A percentile compares a stretch with the other conserved stretches of the same genome.
These are phyloP conservation scores for Actenoides lindsayi DNA, from an alignment of 2,113 vertebrate species.

Conservation along the genomic window DNA sequence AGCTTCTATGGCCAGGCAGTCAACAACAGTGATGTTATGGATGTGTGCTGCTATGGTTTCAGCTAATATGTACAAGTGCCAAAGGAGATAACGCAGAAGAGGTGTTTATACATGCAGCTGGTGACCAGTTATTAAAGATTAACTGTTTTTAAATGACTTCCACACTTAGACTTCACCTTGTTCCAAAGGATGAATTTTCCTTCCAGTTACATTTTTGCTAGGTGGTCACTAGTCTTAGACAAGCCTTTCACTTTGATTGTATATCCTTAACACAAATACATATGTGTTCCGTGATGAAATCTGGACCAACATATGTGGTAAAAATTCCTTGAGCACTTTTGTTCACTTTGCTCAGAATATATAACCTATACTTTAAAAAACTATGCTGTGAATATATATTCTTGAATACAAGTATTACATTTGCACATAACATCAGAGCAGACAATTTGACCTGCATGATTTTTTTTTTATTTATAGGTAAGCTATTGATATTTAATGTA, in stretches of 20 bases:
- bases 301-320: background rate
- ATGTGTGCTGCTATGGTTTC: background rate
- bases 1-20: background rate
- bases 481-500: background rate
- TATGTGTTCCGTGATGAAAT: background rate
- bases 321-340: background rate
- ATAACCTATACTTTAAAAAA: background rate
- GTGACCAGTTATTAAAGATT: background rate
- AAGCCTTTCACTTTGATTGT: background rate
- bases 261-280: background rate
- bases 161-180: background rate
- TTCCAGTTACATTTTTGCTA: background rate
- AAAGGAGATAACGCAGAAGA: background rate
- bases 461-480: background rate
- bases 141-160: background rate
- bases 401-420: rapidly evolving
- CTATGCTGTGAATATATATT: background rate
- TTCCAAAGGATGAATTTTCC: background rate
- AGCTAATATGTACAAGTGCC: background rate
- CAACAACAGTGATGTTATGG: background rate
- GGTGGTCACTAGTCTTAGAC: background rate
- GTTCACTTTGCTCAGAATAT: background rate
- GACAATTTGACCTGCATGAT: background rate
- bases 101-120: background rate
- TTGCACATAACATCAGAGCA: background rate